phyloP scores from a whole-genome alignment of 2,888 invertebrate species.

The Rhaphigaster nebulosa region DNA sequence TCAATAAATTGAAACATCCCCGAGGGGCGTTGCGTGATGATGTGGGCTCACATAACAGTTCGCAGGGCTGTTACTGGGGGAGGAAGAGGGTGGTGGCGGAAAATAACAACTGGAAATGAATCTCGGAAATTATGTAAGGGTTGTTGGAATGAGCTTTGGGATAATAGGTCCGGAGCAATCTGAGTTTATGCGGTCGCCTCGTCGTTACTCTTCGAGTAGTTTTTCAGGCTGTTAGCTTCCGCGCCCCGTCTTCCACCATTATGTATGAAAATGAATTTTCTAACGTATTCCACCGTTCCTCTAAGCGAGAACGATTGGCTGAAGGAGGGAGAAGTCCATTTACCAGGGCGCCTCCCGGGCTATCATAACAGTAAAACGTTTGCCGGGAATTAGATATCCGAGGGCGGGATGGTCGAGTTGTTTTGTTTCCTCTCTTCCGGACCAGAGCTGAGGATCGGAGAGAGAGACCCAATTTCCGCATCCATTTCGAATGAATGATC shows the following conservation, averaged over 20 bases:
- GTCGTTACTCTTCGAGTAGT: slow-evolving; percentile 1
- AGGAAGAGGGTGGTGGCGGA: neutral
- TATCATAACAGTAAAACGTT: slow-evolving; percentile 15
- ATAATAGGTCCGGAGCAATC: slow-evolving; percentile 3
- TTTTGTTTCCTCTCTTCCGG: neutral
- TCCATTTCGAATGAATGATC: neutral
- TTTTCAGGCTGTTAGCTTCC: slow-evolving; percentile 31
- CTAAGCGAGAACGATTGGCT: slow-evolving; percentile 1
- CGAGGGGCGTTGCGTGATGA: neutral
- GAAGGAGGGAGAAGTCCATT: neutral
- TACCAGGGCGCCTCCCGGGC: neutral
- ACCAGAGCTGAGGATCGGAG: neutral
- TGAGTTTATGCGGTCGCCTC: slow-evolving; percentile 3
- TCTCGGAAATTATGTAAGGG: slow-evolving; percentile 49
- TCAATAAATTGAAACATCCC: neutral
- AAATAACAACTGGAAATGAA: slow-evolving; percentile 44
- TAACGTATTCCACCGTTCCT: neutral
- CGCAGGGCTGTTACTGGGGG: neutral
- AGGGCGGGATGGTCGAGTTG: neutral
- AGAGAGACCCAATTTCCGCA: neutral
- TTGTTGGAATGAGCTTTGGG: neutral
- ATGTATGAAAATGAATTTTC: slow-evolving; percentile 31
- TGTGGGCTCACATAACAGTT: slow-evolving; percentile 24
- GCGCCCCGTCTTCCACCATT: neutral
- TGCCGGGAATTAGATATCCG: neutral